Evolutionary conservation across 2,113 vertebrate species (phyloP).

Genomic region (Ceyx cyanopectus): DNA sequence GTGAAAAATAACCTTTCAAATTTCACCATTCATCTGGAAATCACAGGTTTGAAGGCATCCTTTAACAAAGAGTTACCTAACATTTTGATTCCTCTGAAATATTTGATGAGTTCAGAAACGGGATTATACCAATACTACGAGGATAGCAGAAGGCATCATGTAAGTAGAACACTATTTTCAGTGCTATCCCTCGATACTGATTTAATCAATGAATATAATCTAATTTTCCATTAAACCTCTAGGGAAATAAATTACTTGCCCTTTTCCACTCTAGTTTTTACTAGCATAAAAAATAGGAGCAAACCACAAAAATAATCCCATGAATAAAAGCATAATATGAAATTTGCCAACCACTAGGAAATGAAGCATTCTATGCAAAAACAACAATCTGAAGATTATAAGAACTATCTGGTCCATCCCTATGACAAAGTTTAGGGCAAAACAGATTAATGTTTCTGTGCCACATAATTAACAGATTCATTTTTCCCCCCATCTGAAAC

Average conservation of each 20-base stretch:
- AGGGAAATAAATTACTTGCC: background rate
- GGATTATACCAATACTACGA: background rate
- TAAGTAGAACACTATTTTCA: background rate
- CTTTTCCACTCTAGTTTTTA: background rate
- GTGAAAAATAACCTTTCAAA: background rate
- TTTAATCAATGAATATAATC: background rate
- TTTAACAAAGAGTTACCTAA: background rate
- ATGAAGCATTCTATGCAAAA: background rate
- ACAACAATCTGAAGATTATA: background rate
- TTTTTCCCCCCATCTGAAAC: background rate
- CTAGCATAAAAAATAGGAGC: background rate
- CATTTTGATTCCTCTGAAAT: background rate
- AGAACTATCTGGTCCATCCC: background rate
- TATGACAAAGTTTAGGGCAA: slow-evolving; percentile 12
- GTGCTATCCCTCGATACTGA: background rate
- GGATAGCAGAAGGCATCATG: background rate
- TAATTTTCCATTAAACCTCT: background rate
- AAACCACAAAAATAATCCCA: background rate
- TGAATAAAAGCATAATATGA: background rate
- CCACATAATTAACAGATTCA: background rate
- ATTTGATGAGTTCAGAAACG: background rate
- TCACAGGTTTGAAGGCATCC: background rate
- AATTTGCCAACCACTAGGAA: background rate
- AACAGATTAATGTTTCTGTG: background rate
- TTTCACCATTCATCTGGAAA: background rate